Percentiles rank a stretch among this genome's conserved stretches.
These are phyloP conservation scores for Isurus oxyrinchus DNA, from an alignment of 2,113 vertebrate species.

Conservation along the genomic window DNA sequence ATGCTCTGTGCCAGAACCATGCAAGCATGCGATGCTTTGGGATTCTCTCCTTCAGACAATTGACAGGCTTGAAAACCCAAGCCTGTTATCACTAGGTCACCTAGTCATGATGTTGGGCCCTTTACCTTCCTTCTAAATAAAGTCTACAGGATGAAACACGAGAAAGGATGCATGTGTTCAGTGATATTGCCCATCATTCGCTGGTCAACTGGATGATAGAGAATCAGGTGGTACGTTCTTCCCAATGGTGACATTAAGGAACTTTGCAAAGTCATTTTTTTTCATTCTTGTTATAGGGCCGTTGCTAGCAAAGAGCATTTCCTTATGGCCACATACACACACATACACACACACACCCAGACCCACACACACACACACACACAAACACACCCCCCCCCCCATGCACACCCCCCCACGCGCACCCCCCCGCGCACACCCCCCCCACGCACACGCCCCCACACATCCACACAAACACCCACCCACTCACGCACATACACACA, in stretches of 20 bases:
- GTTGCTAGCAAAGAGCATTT: too few relatives aligned
- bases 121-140: background rate
- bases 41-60: background rate
- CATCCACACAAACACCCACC: too few relatives aligned
- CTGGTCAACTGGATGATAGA: background rate
- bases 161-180: background rate
- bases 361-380: too few relatives aligned
- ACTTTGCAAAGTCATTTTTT: background rate
- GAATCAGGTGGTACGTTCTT: background rate
- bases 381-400: too few relatives aligned
- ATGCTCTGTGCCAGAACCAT: background rate
- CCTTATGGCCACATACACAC: background rate
- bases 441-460: too few relatives aligned
- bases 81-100: background rate
- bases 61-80: background rate
- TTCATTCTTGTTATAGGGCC: background rate
- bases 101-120: background rate
- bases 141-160: background rate
- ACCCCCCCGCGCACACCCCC: too few relatives aligned
- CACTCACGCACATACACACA: too few relatives aligned
- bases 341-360: too few relatives aligned
- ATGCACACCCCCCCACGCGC: too few relatives aligned
- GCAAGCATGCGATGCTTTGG: background rate
- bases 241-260: background rate
- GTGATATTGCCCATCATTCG: background rate